These are phyloP conservation scores for Corythornis cristatus DNA, from an alignment of 2,113 vertebrate genomes.

Conservation along the genomic window DNA sequence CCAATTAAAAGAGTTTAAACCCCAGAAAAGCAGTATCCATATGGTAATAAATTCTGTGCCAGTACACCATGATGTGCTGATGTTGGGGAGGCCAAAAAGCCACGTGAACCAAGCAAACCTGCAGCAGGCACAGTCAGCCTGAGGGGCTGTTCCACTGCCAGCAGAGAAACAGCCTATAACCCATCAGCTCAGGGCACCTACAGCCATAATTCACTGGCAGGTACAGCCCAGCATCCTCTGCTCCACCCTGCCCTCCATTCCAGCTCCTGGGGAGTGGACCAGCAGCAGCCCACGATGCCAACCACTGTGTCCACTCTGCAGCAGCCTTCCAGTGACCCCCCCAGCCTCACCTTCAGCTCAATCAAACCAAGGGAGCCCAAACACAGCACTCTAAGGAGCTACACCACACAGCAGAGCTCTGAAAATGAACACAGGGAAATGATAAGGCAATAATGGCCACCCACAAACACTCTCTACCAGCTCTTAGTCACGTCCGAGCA, in stretches of 20 bases:
- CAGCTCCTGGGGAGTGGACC: neutral
- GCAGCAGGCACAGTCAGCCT: rapidly evolving
- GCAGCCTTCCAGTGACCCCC: neutral
- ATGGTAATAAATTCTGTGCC: neutral
- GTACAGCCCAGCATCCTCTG: neutral
- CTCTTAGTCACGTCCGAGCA: neutral
- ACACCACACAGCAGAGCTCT: neutral
- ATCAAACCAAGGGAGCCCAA: neutral
- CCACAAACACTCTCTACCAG: neutral
- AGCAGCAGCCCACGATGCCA: neutral
- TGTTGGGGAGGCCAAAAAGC: neutral
- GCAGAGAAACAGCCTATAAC: neutral
- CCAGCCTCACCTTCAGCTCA: neutral
- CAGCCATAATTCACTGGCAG: neutral
- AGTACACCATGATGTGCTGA: neutral
- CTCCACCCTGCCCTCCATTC: neutral
- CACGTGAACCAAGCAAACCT: neutral
- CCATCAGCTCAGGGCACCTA: neutral
- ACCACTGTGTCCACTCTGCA: neutral
- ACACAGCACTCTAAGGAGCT: neutral
- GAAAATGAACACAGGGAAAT: neutral
- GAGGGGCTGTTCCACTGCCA: rapidly evolving
- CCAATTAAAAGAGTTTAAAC: neutral
- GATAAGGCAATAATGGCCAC: neutral
- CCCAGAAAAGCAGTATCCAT: neutral